Base-by-base conservation (phyloP, 1,140 invertebrate species). In the Habropoda laboriosa region DNA sequence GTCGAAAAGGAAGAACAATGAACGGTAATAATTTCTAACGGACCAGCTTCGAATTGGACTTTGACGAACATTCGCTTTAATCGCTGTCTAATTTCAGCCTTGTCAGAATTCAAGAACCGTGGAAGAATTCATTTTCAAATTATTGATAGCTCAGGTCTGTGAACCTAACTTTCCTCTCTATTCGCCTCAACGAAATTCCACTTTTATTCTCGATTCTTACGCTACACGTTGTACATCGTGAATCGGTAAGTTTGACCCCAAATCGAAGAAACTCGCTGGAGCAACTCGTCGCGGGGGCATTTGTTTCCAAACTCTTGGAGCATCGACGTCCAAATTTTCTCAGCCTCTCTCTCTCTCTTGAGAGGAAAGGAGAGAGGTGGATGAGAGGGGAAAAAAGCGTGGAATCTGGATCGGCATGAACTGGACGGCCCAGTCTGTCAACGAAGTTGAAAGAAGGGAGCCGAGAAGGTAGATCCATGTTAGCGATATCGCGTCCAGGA, bases 361-460 rank as follows among this genome's bases (percentile, higher is more conserved):
- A 18, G 6, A 3, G 6, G 12, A 1, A 38, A 3, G 0, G 49
- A 45, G 21, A 8, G 40, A 13, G 32, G 30, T 13, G n/a, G 45
- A 10, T n/a, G 30, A 53, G 16, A 53, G 13, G 51, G 24, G 40
- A 53, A 53, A 40, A 51, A 30, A 27, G 10, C 24, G 21, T 40
- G 60, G 30, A 76, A 86, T 81, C 79, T 84, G 70, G 82, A 81
- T 85, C 58, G 77, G 67, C 47, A 55, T 64, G 68, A 80, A 71
- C 61, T 71, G 24, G 49, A 35, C 71, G 53, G 57, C 45, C 32
- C 42, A 18, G 57, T 49, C 70, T 83, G 72, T 72, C 81, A 77
- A 12, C 77, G 67, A 67, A 47, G 55, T 32, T 79, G 58, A 75
- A 58, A 80, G 74, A 40, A 30, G 45, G 49, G 57, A 74, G 55